Base-by-base conservation (phyloP, 2,113 vertebrate genomes). In the Spea bombifrons region DNA sequence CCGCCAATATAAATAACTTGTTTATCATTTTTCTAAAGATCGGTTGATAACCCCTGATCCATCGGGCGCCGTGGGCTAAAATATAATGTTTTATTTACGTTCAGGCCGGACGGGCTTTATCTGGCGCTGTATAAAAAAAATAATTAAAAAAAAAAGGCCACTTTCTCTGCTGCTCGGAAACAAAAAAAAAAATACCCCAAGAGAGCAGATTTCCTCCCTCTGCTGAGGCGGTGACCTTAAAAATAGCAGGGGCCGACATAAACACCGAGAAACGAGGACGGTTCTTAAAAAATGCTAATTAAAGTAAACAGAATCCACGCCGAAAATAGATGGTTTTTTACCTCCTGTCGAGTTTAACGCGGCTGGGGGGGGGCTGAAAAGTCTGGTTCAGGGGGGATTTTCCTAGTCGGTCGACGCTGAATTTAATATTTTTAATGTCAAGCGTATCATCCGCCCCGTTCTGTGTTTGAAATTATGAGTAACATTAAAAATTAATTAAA, bases 161-260 rank as follows among this genome's bases (percentile, higher is more conserved):
- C 82, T 81, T 84, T 86, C 78, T 81, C 80, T 71, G 30, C 83
- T 72, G 55, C 59, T 83, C 82, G 85, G 57, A n/a, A 70, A 0
- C 75, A n/a, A n/a, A n/a, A n/a, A n/a, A 30, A 30, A 30, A 30
- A 30, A 30, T 30, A 30, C 65, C 85, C 63, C 84, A 63, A 61
- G 85, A 84, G 83, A 83, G 17, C 75, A 4, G 78, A 82, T 82
- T 89, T 89, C 82, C 84, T 85, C 83, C 71, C 66, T 83, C 74
- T 78, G 73, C 50, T 84, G 45, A 48, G 67, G 82, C 78, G 73
- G 70, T 80, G 81, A 86, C 86, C 82, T 87, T 85, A 85, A 85
- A 88, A 88, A 87, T 83, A 84, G 75, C 76, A 4, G 0, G 10
- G 17, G 85, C 81, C 84, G 83, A 84, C 80, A 83, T 78, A 85